Evolutionary conservation across 1,140 invertebrate species (phyloP).

Genomic region (Panonychus citri): DNA sequence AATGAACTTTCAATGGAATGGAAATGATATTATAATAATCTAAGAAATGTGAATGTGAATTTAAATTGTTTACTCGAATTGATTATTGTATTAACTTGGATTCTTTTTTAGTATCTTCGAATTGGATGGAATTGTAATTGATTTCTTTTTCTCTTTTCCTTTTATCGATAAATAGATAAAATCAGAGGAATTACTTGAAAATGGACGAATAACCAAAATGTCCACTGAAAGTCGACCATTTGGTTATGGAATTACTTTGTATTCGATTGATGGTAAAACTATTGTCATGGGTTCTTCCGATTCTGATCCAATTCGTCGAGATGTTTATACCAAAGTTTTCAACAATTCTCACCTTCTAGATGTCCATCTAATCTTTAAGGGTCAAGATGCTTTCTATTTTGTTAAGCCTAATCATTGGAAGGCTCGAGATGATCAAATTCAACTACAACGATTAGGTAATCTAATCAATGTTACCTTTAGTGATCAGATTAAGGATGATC

Average conservation of each 20-base stretch:
- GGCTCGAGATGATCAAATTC: constrained; percentile 47
- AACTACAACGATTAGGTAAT: constrained; percentile 52
- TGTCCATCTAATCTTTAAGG: constrained; percentile 67
- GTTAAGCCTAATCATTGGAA: constrained; percentile 42
- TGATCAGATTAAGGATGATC: constrained; percentile 25
- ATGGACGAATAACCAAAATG: constrained; percentile 12
- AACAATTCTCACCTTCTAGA: constrained; percentile 81
- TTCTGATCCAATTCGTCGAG: constrained; percentile 47
- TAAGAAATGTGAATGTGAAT: too few relatives aligned
- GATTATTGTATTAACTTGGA: too few relatives aligned
- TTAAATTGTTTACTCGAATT: too few relatives aligned
- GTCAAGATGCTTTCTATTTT: constrained; percentile 77
- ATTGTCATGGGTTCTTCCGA: constrained; percentile 30
- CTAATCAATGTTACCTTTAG: constrained; percentile 73
- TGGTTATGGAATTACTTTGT: constrained; percentile 56
- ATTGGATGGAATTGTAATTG: neutral
- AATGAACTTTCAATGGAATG: too few relatives aligned
- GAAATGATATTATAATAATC: too few relatives aligned
- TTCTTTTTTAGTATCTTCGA: too few relatives aligned
- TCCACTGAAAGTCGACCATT: constrained; percentile 15
- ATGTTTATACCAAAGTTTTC: constrained; percentile 74
- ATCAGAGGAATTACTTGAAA: constrained; percentile 13
- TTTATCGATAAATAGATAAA: constrained; percentile 8
- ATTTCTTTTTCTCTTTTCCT: neutral
- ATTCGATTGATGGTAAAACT: constrained; percentile 42